phyloP scores from a whole-genome alignment of 37 sponge, comb jelly and placozoan species.

The Dysidea cf. avara region DNA sequence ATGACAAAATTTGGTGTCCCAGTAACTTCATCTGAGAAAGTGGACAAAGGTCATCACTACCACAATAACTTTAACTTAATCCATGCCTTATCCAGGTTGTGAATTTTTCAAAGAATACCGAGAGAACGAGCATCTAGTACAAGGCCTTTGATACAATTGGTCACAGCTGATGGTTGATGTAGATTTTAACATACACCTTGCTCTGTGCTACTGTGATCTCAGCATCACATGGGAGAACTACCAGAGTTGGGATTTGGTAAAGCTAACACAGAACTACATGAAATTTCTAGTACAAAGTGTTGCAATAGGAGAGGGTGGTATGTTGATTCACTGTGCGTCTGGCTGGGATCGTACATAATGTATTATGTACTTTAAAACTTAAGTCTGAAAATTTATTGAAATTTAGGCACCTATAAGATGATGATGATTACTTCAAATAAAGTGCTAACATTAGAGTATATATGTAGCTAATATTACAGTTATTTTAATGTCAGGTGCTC shows the following conservation, averaged over 20 bases:
- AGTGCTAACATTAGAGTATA: no score
- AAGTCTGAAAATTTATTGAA: no score
- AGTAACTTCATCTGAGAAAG: constrained; percentile 94
- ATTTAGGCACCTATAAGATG: no score
- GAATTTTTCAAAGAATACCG: constrained; percentile 62
- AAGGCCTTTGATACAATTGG: constrained; percentile 49
- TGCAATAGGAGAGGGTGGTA: no score
- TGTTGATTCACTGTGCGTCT: no score
- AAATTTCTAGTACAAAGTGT: constrained; percentile 42
- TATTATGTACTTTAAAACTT: no score
- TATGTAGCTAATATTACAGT: no score
- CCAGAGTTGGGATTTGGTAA: constrained; percentile 65
- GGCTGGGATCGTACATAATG: no score
- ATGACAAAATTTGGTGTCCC: constrained; percentile 75
- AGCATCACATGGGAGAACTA: constrained; percentile 12
- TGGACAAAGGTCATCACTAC: constrained; percentile 85
- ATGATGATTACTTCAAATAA: no score
- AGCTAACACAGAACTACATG: constrained; percentile 77
- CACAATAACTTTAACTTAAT: constrained; percentile 74
- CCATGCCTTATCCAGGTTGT: constrained; percentile 94
- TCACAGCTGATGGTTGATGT: constrained; percentile 63
- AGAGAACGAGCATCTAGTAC: constrained; percentile 7
- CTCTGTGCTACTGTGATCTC: constrained; percentile 3
- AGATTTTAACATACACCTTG: constrained; percentile 38
- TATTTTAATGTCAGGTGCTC: no score